Evolutionary conservation across 2,113 vertebrate genomes (phyloP).

Genomic region (Silurus asotus): DNA sequence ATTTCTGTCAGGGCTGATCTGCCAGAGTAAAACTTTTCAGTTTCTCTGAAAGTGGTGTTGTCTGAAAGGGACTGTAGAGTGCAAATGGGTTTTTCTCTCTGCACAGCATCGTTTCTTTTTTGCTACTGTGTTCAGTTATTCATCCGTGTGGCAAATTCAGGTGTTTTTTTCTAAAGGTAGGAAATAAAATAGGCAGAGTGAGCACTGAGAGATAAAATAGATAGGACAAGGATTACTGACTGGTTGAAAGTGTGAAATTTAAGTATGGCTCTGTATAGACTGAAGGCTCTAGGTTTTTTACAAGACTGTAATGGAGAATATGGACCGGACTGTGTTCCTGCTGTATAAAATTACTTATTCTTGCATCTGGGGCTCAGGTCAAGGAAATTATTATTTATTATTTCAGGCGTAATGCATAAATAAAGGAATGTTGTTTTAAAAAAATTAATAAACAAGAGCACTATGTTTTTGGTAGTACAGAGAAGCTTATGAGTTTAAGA

Average conservation of each 20-base stretch:
- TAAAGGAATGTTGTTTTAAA: neutral
- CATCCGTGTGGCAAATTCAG: conserved; percentile 68
- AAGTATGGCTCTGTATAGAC: conserved; percentile 43
- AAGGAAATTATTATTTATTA: neutral
- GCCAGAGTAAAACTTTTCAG: conserved; percentile 62
- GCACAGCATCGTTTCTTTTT: conserved; percentile 56
- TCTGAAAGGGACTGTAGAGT: conserved; percentile 62
- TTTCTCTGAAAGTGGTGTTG: conserved; percentile 66
- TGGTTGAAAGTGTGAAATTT: conserved; percentile 67
- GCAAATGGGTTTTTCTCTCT: conserved; percentile 61
- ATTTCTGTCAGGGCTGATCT: conserved; percentile 59
- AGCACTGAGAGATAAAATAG: neutral
- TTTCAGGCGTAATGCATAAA: conserved; percentile 8
- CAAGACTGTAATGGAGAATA: conserved; percentile 37
- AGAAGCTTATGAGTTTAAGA: neutral
- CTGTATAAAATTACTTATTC: neutral
- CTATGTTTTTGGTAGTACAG: neutral
- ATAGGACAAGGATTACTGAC: conserved; percentile 58
- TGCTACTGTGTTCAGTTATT: conserved; percentile 74
- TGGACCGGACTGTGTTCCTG: neutral
- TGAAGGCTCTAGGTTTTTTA: neutral
- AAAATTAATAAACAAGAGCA: neutral
- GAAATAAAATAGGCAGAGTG: conserved; percentile 62
- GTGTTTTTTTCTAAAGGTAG: conserved; percentile 53
- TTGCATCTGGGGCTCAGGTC: conserved; percentile 7